These are phyloP conservation scores for Callosobruchus maculatus DNA, from an alignment of 2,888 invertebrate species.

Conservation along the genomic window DNA sequence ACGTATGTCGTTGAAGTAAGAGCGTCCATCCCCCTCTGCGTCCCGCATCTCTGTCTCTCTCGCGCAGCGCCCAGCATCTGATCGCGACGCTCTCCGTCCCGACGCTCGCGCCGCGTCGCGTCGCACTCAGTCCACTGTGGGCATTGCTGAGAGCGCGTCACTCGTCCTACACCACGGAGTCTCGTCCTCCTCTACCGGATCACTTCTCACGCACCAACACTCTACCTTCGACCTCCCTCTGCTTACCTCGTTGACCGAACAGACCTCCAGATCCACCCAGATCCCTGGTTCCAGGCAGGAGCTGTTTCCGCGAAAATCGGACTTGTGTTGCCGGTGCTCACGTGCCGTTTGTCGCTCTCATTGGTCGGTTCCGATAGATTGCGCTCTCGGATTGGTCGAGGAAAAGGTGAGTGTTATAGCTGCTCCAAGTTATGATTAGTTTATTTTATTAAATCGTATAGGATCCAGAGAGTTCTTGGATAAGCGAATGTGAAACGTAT, in stretches of 20 bases:
- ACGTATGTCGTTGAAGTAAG: not conserved
- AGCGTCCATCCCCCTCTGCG: not conserved
- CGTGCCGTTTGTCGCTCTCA: not conserved
- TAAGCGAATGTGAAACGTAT: too few relatives aligned
- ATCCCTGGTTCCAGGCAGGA: not conserved
- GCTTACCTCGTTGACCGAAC: not conserved
- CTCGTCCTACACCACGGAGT: not conserved
- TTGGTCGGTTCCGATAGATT: not conserved
- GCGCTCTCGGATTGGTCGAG: not conserved
- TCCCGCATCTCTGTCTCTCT: not conserved
- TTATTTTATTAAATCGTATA: too few relatives aligned
- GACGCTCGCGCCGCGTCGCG: not conserved
- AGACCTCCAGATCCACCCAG: not conserved
- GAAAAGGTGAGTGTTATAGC: not conserved
- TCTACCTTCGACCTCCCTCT: not conserved
- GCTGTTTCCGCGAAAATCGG: not conserved
- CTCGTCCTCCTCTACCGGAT: not conserved
- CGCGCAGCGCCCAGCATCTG: not conserved
- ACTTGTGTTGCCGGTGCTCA: not conserved
- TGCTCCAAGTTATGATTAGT: not conserved
- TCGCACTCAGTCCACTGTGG: conserved; percentile 2
- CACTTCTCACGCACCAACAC: conserved; percentile 1
- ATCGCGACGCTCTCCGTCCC: not conserved
- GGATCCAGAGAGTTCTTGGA: too few relatives aligned
- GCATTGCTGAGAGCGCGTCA: conserved; percentile 1